Evolutionary conservation across 1,140 invertebrate genomes (phyloP).

Genomic region (Ips nitidus): DNA sequence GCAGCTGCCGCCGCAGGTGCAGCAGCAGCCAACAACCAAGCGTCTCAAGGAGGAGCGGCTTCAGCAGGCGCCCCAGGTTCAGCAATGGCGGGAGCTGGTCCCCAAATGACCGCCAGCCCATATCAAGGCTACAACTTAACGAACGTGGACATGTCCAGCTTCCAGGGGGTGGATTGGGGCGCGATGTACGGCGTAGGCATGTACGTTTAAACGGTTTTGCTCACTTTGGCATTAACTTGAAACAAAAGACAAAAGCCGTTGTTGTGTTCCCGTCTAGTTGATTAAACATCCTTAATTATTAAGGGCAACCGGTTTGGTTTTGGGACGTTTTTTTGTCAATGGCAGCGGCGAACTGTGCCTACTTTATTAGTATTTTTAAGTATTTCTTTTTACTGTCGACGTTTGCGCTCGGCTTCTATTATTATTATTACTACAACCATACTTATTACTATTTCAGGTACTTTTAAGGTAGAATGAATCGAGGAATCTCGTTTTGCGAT

Average conservation of each 20-base stretch:
- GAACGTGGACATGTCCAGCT: constrained; percentile 87
- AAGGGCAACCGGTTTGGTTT: background rate
- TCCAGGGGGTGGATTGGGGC: constrained; percentile 87
- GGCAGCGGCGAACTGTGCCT: constrained; percentile 44
- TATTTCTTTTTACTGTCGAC: constrained; percentile 19
- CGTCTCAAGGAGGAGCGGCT: constrained; percentile 57
- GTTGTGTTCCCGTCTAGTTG: background rate
- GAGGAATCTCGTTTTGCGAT: constrained; percentile 38
- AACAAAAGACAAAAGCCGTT: constrained; percentile 3
- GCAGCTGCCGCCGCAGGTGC: constrained; percentile 58
- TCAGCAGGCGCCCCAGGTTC: constrained; percentile 55
- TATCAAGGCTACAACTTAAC: constrained; percentile 80
- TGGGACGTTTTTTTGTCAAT: constrained; percentile 36
- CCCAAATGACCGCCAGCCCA: constrained; percentile 65
- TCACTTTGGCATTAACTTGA: constrained; percentile 8
- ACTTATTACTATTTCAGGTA: too few species aligned
- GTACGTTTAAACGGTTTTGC: constrained; percentile 66
- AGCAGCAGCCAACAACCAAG: constrained; percentile 56
- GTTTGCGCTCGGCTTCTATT: background rate
- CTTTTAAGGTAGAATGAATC: constrained; percentile 13
- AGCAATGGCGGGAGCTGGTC: constrained; percentile 58
- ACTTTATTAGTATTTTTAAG: constrained; percentile 26
- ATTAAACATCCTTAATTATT: background rate
- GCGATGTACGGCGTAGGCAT: constrained; percentile 89
- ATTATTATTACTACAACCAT: too few species aligned